Conservation (phyloP, 2,797 vertebrate species). For the Hipposideros larvatus region DNA sequence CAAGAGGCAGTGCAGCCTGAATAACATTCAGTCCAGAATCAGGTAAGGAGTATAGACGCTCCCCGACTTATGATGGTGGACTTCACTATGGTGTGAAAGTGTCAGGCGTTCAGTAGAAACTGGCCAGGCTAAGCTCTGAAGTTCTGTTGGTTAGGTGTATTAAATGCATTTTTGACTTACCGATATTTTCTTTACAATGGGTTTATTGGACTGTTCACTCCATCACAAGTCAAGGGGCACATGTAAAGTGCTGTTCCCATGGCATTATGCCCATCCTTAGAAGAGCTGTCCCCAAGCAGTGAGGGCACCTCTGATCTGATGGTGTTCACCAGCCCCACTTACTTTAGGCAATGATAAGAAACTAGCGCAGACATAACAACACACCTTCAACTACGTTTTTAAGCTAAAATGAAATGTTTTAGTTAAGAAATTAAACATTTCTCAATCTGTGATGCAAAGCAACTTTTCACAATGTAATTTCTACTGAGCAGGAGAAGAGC, state of each 20-base stretch:
- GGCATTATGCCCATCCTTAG: neutral
- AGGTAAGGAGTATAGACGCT: neutral
- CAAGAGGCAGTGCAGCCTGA: neutral
- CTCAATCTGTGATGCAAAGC: neutral
- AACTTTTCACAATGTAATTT: neutral
- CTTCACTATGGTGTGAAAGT: neutral
- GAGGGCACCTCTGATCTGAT: neutral
- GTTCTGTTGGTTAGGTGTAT: neutral
- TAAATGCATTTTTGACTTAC: neutral
- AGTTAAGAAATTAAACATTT: neutral
- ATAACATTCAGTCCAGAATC: neutral
- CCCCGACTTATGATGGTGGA: too few relatives aligned
- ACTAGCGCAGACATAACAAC: neutral
- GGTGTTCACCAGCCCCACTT: neutral
- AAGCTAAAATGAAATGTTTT: slow-evolving; percentile 42
- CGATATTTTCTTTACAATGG: neutral
- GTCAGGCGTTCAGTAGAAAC: neutral
- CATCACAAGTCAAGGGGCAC: neutral
- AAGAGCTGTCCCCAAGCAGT: neutral
- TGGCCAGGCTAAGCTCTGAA: neutral
- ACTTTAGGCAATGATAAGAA: neutral
- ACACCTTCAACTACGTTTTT: neutral
- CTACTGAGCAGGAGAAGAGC: neutral
- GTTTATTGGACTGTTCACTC: neutral
- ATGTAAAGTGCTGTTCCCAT: neutral